Evolutionary conservation across 1,140 invertebrate genomes (phyloP), one percentile per base, ranked within the genome.

Genomic region (Zaprionus gabonicus): DNA sequence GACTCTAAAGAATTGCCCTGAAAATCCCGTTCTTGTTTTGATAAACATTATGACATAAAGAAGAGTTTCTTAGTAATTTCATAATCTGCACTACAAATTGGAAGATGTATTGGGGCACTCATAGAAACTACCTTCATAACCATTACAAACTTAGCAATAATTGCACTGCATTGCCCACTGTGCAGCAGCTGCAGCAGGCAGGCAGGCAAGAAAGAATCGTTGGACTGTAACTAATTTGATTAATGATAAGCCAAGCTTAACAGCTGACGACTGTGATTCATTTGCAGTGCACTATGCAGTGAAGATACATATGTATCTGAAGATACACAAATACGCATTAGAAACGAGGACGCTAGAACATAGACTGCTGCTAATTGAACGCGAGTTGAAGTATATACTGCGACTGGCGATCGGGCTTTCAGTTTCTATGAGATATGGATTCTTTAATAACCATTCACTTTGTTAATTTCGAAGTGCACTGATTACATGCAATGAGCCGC

Each of bases 171-270:
- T 46, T 17, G 41, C 41, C 41, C 41, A 46, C 41, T 46, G 72
- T 69, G 66, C 78, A 62, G 66, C 68, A 57, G 49, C 34, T 49
- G 23, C 23, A 2, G 44, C 46, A 73, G 34, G 34, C 23, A 15
- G 31, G 31, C 20, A 63, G 46, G 57, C 20, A 53, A n/a, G n/a
- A n/a, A n/a, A 53, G 51, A 25, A 25, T 23, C 57, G 59, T 25
- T 49, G 74, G 60, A 70, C 60, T 88, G 81, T 76, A 90, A 82
- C 85, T 90, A 90, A 90, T 90, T 90, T 90, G 85, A 90, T 90
- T 90, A 90, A 90, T 90, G 85, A 90, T 90, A 90, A 90, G 85
- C 85, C 71, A 62, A 78, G 82, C 85, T 90, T 90, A 90, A 90
- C 85, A 78, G 85, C 85, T 70, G 85, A 90, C 85, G 85, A 85